These are phyloP conservation scores for Limonius californicus DNA, from an alignment of 1,140 invertebrate species.

Conservation along the genomic window DNA sequence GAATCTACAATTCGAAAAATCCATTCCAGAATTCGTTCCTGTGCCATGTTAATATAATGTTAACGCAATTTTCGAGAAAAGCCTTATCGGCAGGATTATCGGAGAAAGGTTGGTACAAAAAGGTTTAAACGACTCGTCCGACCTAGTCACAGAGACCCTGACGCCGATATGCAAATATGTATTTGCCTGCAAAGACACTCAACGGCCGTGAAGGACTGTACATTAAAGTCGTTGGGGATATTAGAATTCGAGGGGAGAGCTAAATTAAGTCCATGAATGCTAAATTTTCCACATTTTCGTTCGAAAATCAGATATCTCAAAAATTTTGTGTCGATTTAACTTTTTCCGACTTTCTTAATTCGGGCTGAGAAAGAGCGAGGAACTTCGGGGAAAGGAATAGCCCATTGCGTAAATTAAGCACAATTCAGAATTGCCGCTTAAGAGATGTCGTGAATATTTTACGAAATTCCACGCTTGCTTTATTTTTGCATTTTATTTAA, in stretches of 20 bases:
- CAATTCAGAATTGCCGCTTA: background rate
- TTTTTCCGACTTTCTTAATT: background rate
- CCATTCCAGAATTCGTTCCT: no score
- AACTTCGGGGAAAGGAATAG: background rate
- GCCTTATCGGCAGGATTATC: no score
- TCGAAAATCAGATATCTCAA: background rate
- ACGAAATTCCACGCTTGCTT: background rate
- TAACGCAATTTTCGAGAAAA: no score
- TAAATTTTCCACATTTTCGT: background rate
- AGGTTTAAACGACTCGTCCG: background rate
- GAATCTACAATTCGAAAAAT: no score
- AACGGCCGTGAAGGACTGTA: background rate
- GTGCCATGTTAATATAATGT: no score
- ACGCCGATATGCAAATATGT: background rate
- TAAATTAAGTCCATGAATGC: background rate
- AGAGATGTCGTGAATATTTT: slow-evolving; percentile 1
- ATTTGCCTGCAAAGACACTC: background rate
- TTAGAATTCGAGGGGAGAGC: background rate
- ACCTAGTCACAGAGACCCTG: background rate
- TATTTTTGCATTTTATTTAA: background rate
- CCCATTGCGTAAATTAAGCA: background rate
- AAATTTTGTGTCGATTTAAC: background rate
- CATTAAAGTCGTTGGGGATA: background rate
- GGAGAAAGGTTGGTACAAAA: no score
- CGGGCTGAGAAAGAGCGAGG: background rate